Evolutionary conservation across 2,113 vertebrate species (phyloP).

Genomic region (Syrmaticus mikado): DNA sequence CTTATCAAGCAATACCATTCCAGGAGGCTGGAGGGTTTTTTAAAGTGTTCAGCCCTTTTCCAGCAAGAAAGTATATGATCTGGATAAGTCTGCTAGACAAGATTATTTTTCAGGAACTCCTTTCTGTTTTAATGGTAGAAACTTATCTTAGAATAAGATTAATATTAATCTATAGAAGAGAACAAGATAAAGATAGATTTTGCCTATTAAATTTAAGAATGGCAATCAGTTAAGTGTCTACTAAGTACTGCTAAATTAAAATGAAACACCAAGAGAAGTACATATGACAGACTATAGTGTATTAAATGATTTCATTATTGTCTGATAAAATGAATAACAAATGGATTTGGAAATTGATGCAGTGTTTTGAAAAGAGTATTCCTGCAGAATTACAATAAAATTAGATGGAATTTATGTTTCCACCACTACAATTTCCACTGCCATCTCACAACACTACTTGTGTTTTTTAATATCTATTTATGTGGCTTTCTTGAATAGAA

Average conservation of each 20-base stretch:
- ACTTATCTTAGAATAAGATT: background rate
- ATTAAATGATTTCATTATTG: constrained; percentile 72
- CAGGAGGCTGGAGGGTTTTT: background rate
- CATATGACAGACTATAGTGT: constrained; percentile 57
- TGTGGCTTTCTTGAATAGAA: background rate
- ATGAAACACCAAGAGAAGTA: constrained; percentile 53
- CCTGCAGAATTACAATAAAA: constrained; percentile 55
- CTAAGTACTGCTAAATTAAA: constrained; percentile 61
- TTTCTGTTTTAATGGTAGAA: constrained; percentile 37
- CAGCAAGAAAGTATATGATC: background rate
- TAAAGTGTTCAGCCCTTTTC: background rate
- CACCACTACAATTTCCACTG: constrained; percentile 21
- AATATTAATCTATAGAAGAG: constrained; percentile 47
- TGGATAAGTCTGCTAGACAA: background rate
- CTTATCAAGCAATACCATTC: background rate
- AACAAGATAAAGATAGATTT: constrained; percentile 65
- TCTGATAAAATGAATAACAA: constrained; percentile 61
- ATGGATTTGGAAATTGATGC: constrained; percentile 60
- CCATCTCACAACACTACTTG: background rate
- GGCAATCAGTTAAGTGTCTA: constrained; percentile 52
- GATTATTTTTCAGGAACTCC: background rate
- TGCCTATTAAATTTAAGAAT: constrained; percentile 56
- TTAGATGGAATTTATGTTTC: constrained; percentile 55
- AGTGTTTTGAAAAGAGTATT: constrained; percentile 57
- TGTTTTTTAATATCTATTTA: constrained; percentile 28